Evolutionary conservation across 2,113 vertebrate genomes (phyloP).

Genomic region (Hepsetus odoe): DNA sequence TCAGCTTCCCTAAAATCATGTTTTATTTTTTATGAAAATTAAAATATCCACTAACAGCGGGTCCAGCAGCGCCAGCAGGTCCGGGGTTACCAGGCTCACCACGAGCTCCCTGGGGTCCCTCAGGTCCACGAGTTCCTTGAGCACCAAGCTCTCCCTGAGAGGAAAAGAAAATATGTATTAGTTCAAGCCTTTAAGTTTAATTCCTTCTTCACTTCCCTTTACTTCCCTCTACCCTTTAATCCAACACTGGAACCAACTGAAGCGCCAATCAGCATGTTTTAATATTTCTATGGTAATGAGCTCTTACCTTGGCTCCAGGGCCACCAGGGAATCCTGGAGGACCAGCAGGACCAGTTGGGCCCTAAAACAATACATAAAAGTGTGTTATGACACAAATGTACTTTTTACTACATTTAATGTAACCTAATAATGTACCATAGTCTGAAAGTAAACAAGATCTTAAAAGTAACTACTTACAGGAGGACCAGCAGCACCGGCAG

Average conservation of each 20-base stretch:
- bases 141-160: constrained; percentile 89
- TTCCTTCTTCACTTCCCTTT: not conserved
- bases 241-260: no score
- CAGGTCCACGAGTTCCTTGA: constrained; percentile 88
- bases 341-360: constrained; percentile 93
- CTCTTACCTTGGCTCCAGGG: constrained; percentile 91
- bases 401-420: not conserved
- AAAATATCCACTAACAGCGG: constrained; percentile 81
- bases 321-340: constrained; percentile 96
- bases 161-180: constrained; percentile 6
- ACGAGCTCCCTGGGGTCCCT: constrained; percentile 90
- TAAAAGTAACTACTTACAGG: constrained; percentile 80
- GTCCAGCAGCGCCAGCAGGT: constrained; percentile 90
- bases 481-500: constrained; percentile 90
- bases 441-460: not conserved
- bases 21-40: not conserved
- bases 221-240: no score
- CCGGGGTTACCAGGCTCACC: constrained; percentile 93
- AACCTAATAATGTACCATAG: not conserved
- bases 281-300: not conserved
- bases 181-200: not conserved
- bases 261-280: not conserved
- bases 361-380: constrained; percentile 74
- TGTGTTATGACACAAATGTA: not conserved
- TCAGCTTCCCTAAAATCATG: not conserved